Evolutionary conservation across 1,140 invertebrate species (phyloP).

Genomic region (Delia radicum): DNA sequence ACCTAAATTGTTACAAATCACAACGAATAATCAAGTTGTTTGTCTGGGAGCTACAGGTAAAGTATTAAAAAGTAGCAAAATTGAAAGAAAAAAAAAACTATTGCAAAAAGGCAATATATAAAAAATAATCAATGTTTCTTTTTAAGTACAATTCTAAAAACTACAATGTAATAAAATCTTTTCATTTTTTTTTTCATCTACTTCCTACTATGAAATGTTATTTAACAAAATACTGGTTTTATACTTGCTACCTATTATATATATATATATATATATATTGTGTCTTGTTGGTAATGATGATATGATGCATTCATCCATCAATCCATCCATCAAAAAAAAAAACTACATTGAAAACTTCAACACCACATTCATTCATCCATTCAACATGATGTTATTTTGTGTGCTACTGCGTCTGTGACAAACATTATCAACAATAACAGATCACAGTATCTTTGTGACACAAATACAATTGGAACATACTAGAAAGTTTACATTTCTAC

Average conservation of each 20-base stretch:
- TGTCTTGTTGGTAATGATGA: not conserved
- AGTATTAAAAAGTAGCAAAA: not conserved
- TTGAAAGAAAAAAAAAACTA: not conserved
- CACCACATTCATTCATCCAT: not conserved
- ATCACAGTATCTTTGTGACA: slow-evolving; percentile 51
- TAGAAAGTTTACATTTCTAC: slow-evolving; percentile 45
- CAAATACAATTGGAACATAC: slow-evolving; percentile 52
- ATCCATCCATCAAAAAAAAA: not conserved
- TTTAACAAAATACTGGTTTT: not conserved
- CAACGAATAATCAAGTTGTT: slow-evolving; percentile 45
- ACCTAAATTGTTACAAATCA: slow-evolving; percentile 45
- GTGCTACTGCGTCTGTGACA: not conserved
- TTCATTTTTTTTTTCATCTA: not conserved
- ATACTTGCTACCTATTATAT: not conserved
- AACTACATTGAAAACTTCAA: slow-evolving; percentile 9
- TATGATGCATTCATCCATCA: slow-evolving; percentile 20
- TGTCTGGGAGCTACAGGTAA: slow-evolving; percentile 43
- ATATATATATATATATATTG: no score
- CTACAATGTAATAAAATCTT: not conserved
- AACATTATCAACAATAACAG: slow-evolving; percentile 29
- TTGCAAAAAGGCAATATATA: not conserved
- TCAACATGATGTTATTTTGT: slow-evolving; percentile 11
- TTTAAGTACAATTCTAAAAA: not conserved
- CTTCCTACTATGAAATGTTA: not conserved
- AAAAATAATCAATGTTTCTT: not conserved